These are phyloP conservation scores for Anolis carolinensis DNA, from an alignment of 2,113 vertebrate genomes.

Conservation along the genomic window DNA sequence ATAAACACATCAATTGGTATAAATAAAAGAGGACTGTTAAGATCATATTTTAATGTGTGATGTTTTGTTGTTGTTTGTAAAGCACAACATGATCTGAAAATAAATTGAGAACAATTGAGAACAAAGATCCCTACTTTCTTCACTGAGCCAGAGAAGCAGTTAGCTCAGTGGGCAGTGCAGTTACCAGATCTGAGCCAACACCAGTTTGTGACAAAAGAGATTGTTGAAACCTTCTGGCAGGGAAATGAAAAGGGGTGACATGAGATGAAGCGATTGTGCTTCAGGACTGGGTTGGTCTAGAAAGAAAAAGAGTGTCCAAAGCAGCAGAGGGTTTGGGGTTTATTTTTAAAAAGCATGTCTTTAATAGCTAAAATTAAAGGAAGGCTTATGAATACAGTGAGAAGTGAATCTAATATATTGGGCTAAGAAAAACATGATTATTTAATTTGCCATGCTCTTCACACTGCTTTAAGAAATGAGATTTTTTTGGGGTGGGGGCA, in stretches of 20 bases:
- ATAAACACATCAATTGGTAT: not conserved
- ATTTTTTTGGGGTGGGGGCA: not conserved
- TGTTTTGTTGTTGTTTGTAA: not conserved
- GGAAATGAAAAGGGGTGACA: not conserved
- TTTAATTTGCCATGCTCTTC: not conserved
- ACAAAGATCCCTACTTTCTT: not conserved
- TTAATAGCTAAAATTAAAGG: not conserved
- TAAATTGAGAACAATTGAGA: fast-evolving
- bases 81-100: not conserved
- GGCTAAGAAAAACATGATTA: not conserved
- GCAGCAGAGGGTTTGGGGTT: not conserved
- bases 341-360: not conserved
- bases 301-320: not conserved
- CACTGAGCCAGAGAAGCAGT: not conserved
- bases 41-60: not conserved
- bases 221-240: not conserved
- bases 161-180: not conserved
- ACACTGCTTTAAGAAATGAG: not conserved
- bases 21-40: not conserved
- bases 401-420: not conserved
- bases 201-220: not conserved
- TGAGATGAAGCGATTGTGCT: not conserved
- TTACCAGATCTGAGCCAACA: constrained; percentile 15
- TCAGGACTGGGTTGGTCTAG: not conserved
- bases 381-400: not conserved